Evolutionary conservation across 2,113 vertebrate species (phyloP).

Genomic region (Macroglossus sobrinus): DNA sequence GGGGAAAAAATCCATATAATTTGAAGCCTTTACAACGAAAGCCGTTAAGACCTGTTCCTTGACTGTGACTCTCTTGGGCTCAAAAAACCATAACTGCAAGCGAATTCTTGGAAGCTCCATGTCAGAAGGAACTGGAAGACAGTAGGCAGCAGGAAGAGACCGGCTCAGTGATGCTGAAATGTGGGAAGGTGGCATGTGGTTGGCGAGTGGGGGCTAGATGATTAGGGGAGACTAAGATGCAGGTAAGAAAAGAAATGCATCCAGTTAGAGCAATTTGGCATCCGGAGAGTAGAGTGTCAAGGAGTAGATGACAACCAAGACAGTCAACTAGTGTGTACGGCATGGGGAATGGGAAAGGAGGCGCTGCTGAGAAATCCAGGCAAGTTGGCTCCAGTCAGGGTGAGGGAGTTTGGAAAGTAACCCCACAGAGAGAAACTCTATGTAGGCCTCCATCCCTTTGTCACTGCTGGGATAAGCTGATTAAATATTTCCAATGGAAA

Average conservation of each 20-base stretch:
- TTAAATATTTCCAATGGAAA: not conserved
- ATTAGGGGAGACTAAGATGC: not conserved
- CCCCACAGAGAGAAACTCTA: not conserved
- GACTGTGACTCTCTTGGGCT: not conserved
- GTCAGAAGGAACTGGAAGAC: not conserved
- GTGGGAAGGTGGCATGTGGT: accelerated
- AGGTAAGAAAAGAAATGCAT: not conserved
- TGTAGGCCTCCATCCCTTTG: too few species aligned
- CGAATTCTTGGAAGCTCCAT: accelerated
- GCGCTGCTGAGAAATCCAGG: not conserved
- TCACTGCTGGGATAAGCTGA: not conserved
- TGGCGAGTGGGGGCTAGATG: accelerated
- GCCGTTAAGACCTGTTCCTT: not conserved
- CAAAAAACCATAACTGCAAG: not conserved
- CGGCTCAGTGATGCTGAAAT: accelerated
- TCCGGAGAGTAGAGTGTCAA: not conserved
- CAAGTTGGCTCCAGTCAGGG: not conserved
- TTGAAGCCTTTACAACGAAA: constrained; percentile 26
- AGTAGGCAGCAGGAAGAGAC: not conserved
- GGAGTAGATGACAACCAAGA: not conserved
- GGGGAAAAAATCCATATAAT: not conserved
- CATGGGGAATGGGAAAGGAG: not conserved
- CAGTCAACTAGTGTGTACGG: not conserved
- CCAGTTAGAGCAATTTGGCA: not conserved
- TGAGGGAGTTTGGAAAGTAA: not conserved